Evolutionary conservation across 92 coral and sea anemone genomes (phyloP).

Genomic region (Anthopleura xanthogrammica): DNA sequence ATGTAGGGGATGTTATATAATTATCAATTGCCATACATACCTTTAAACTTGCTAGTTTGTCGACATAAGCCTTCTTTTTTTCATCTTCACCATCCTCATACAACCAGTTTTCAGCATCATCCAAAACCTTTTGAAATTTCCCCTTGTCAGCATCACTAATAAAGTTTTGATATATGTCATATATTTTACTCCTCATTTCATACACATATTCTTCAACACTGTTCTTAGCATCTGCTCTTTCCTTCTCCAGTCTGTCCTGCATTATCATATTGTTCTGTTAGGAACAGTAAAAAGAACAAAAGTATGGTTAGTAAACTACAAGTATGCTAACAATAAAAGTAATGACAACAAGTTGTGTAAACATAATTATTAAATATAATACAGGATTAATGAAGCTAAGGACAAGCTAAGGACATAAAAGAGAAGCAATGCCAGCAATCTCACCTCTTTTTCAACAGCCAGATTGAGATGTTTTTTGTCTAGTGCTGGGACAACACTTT

Average conservation of each 20-base stretch:
- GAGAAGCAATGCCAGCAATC: too few relatives aligned
- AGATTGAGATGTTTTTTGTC: constrained; percentile 52
- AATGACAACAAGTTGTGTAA: too few relatives aligned
- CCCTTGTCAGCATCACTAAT: constrained; percentile 70
- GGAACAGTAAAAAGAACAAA: neutral
- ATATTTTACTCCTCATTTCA: constrained; percentile 70
- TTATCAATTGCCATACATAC: constrained; percentile 20
- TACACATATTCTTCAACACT: constrained; percentile 90
- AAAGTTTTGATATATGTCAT: constrained; percentile 60
- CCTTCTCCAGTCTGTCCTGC: constrained; percentile 83
- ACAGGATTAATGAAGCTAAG: neutral
- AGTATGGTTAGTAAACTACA: too few relatives aligned
- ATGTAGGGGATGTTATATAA: too few relatives aligned
- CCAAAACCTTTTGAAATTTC: constrained; percentile 57
- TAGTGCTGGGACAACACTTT: constrained; percentile 59
- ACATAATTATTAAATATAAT: neutral
- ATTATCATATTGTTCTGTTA: constrained; percentile 73
- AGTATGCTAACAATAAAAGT: too few relatives aligned
- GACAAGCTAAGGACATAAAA: neutral
- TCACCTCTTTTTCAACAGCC: constrained; percentile 85
- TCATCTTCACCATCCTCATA: constrained; percentile 95
- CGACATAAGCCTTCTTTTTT: constrained; percentile 74
- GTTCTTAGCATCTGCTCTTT: constrained; percentile 80
- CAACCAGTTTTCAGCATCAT: constrained; percentile 84
- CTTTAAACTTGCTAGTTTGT: constrained; percentile 76